Evolutionary conservation across 1,140 invertebrate species (phyloP), one percentile per base, ranked within the genome.

Genomic region (Lucilia sericata): DNA sequence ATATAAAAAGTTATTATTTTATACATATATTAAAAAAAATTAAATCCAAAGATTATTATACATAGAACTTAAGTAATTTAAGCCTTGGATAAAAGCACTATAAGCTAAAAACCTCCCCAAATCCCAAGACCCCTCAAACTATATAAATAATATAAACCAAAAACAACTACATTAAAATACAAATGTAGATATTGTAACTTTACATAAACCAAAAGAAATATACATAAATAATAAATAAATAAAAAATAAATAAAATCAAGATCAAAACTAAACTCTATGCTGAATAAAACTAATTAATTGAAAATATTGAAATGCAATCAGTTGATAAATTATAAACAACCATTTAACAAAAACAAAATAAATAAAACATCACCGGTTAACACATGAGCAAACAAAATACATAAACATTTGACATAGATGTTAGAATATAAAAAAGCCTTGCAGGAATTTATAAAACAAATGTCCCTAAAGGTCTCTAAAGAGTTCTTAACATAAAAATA

Each of bases 11-110:
- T 34, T 83, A 85, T 84, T 25, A 51, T 82, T 86, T 84, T 82
- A 86, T 89, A 89, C 87, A 88, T 85, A 85, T 89, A 30, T 30
- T 30, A 30, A 88, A 88, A 85, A 88, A 85, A 86, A 83, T 70
- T 36, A 84, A 80, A 21, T 74, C 84, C 85, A 84, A 78, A 81
- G 65, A 21, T 70, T 21, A 70, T 70, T 21, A 70, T 25, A 70
- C 42, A 2, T 70, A 70, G 65, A 0, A 21, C 8, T 25, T 70
- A 70, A 70, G 65, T 70, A 70, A 70, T 10, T 70, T 70, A 21
- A 70, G 65, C 19, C 65, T 21, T 21, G 3, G 25, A 70, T 70
- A 10, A 70, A 70, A 70, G 65, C 65, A 70, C 65, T 70, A 19
- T 19, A 70, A 70, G 65, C 65, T 25, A 5, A 70, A 70, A 70